phyloP scores from a whole-genome alignment of 2,888 invertebrate species.

The Diarsia mendica region DNA sequence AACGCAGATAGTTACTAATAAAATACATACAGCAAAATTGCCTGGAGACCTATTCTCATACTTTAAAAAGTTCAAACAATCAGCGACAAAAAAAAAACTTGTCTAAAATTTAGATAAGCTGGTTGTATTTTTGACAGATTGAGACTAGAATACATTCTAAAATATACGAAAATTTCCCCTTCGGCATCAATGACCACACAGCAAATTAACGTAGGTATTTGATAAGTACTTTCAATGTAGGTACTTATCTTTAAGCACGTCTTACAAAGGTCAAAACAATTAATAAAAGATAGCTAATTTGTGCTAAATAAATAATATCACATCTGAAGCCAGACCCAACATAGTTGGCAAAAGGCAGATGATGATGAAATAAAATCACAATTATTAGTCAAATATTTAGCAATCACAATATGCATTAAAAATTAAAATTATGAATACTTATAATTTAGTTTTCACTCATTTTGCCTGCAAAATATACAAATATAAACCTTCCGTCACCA shows the following conservation, averaged over 20 bases:
- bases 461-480: conserved; percentile 27
- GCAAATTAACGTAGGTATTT: neutral
- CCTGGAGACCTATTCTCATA: neutral
- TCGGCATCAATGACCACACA: neutral
- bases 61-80: neutral
- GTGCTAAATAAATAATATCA: conserved; percentile 21
- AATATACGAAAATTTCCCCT: neutral
- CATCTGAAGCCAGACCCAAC: no score
- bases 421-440: conserved; percentile 28
- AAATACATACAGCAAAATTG: neutral
- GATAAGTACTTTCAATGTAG: conserved; percentile 1
- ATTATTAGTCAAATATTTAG: conserved; percentile 1
- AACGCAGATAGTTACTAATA: neutral
- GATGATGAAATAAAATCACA: neutral
- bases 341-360: no score
- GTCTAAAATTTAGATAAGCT: neutral
- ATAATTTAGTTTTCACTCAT: conserved; percentile 11
- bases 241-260: neutral
- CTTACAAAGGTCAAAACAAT: conserved; percentile 16
- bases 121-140: neutral
- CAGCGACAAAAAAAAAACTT: neutral
- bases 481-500: no score
- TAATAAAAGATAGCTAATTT: conserved; percentile 26
- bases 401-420: conserved; percentile 6
- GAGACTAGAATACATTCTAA: neutral